Conservation (phyloP, 2,113 vertebrate species). For the Nannobrachium achirus region DNA sequence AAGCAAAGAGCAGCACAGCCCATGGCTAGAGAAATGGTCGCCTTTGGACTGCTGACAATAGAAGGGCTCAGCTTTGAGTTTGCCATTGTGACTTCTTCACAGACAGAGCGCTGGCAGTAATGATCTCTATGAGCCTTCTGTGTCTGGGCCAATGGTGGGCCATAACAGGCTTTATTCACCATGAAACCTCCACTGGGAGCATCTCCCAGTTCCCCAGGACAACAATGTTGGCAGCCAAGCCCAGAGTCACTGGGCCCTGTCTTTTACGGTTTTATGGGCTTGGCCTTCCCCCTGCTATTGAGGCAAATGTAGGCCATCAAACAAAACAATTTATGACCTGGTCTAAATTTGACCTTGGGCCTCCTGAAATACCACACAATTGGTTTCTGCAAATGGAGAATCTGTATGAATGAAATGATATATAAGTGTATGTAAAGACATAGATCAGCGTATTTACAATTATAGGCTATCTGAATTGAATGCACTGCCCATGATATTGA, state of each 20-base stretch:
- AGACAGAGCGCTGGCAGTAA: slow-evolving; percentile 60
- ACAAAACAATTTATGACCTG: slow-evolving; percentile 80
- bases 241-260: slow-evolving; percentile 60
- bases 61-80: slow-evolving; percentile 63
- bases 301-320: slow-evolving; percentile 82
- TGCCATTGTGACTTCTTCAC: slow-evolving; percentile 63
- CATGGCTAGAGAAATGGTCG: slow-evolving; percentile 20
- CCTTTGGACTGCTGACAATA: slow-evolving; percentile 61
- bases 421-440: slow-evolving; percentile 39
- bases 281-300: slow-evolving; percentile 82
- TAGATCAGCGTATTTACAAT: slow-evolving; percentile 33
- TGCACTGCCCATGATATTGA: background rate
- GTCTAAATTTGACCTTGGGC: slow-evolving; percentile 84
- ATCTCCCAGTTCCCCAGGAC: slow-evolving; percentile 62
- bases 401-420: slow-evolving; percentile 45
- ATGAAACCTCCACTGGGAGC: slow-evolving; percentile 67
- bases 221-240: slow-evolving; percentile 74
- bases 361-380: slow-evolving; percentile 74
- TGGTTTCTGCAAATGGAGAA: slow-evolving; percentile 63
- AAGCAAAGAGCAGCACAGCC: slow-evolving; percentile 33
- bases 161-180: slow-evolving; percentile 73
- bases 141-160: slow-evolving; percentile 61
- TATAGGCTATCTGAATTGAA: too few species aligned
- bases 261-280: slow-evolving; percentile 81
- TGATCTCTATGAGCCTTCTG: slow-evolving; percentile 60